Conservation (phyloP, 2,113 vertebrate species). For the Syngnathus typhle region DNA sequence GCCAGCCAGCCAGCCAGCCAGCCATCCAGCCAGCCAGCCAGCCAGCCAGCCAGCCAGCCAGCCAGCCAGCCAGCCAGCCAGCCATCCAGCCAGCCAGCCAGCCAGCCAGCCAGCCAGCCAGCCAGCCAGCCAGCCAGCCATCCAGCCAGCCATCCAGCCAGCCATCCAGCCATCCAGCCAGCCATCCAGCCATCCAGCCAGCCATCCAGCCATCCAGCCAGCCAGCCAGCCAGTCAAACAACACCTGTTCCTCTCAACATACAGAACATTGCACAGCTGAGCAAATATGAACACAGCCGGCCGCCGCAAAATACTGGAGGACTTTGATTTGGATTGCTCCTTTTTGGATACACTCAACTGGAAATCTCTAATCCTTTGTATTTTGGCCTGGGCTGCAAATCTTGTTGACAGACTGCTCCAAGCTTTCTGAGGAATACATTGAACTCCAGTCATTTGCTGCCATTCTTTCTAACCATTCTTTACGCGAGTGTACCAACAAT, state of each 20-base stretch:
- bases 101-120: not conserved
- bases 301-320: not conserved
- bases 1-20: not conserved
- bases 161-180: too few species aligned
- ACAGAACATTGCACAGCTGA: not conserved
- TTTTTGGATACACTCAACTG: not conserved
- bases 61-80: not conserved
- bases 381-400: not conserved
- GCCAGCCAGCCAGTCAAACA: not conserved
- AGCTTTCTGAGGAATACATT: not conserved
- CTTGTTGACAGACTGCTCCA: not conserved
- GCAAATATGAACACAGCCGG: conserved; percentile 2
- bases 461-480: too few species aligned
- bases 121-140: not conserved
- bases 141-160: too few species aligned
- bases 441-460: not conserved
- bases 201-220: not conserved
- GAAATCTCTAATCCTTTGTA: not conserved
- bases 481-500: too few species aligned
- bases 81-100: not conserved
- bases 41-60: not conserved
- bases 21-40: not conserved
- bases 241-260: not conserved
- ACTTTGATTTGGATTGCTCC: not conserved
- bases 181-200: not conserved